Percentiles rank a stretch among this genome's conserved stretches.
Conservation (phyloP, 2,888 invertebrate genomes). For the Cinara cedri region DNA sequence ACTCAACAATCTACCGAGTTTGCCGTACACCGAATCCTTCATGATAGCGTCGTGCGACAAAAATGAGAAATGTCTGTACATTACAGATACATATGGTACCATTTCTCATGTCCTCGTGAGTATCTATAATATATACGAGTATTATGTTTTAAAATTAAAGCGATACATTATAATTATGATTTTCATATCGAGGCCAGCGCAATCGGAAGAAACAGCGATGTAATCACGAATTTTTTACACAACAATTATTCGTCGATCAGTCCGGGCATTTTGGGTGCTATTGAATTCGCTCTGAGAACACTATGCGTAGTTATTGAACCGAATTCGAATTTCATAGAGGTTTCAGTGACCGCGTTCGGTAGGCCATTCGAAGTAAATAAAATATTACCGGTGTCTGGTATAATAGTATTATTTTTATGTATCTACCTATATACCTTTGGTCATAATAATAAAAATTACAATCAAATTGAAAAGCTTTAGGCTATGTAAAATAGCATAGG, state of each 20-base stretch:
- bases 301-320: constrained; percentile 25
- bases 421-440: too few species aligned
- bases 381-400: neutral
- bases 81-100: constrained; percentile 24
- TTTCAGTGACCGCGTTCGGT: constrained; percentile 22
- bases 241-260: constrained; percentile 19
- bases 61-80: constrained; percentile 14
- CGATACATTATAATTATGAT: neutral
- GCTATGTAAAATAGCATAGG: too few species aligned
- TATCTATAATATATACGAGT: neutral
- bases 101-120: constrained; percentile 46
- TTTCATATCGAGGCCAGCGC: constrained; percentile 4
- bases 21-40: constrained; percentile 34
- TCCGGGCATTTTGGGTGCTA: constrained; percentile 29
- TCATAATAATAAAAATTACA: too few species aligned
- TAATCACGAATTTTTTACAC: constrained; percentile 5
- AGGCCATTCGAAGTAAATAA: constrained; percentile 34
- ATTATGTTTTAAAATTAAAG: neutral
- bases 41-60: constrained; percentile 37
- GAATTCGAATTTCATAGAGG: constrained; percentile 4
- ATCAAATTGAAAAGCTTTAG: neutral
- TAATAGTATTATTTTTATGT: too few species aligned
- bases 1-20: constrained; percentile 41
- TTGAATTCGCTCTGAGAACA: constrained; percentile 30
- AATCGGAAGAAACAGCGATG: constrained; percentile 28